Conservation (phyloP, 2,797 vertebrate genomes). For the Myiothlypis chrysogaster region DNA sequence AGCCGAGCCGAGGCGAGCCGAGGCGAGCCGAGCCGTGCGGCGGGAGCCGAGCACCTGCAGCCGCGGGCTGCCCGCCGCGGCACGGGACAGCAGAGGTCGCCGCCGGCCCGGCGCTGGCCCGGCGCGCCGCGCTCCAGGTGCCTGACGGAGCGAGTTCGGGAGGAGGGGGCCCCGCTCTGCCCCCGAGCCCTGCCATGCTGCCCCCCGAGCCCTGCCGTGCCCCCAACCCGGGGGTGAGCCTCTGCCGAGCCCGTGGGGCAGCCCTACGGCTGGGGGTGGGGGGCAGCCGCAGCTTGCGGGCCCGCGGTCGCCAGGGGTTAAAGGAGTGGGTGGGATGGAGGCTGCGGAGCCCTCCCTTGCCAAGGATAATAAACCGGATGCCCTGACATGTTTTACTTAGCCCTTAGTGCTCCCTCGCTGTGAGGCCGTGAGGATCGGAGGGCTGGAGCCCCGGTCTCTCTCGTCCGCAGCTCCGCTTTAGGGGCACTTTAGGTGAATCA, state of each 20-base stretch:
- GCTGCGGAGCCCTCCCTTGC: conserved; percentile 34
- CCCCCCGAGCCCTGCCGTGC: neutral
- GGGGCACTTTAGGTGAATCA: conserved; percentile 73
- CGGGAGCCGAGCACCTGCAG: conserved; percentile 57
- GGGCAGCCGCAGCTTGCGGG: neutral
- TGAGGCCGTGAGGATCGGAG: neutral
- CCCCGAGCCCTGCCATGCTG: neutral
- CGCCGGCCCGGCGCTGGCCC: conserved; percentile 22
- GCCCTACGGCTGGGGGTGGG: neutral
- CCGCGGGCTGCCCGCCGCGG: neutral
- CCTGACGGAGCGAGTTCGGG: neutral
- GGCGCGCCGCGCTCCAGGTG: neutral
- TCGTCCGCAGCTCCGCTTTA: neutral
- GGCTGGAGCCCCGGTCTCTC: neutral
- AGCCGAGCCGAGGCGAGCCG: neutral
- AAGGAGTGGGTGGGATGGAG: conserved; percentile 44
- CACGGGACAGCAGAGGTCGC: conserved; percentile 76
- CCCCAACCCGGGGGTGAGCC: neutral
- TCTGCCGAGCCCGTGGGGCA: neutral
- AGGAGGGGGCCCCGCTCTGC: neutral
- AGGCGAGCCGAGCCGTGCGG: neutral
- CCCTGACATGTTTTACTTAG: conserved; percentile 3
- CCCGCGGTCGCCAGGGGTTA: neutral
- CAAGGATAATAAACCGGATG: conserved; percentile 35
- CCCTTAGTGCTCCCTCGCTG: neutral